phyloP scores from a whole-genome alignment of 2,888 invertebrate genomes.

The Brachynemurus nebulosus region DNA sequence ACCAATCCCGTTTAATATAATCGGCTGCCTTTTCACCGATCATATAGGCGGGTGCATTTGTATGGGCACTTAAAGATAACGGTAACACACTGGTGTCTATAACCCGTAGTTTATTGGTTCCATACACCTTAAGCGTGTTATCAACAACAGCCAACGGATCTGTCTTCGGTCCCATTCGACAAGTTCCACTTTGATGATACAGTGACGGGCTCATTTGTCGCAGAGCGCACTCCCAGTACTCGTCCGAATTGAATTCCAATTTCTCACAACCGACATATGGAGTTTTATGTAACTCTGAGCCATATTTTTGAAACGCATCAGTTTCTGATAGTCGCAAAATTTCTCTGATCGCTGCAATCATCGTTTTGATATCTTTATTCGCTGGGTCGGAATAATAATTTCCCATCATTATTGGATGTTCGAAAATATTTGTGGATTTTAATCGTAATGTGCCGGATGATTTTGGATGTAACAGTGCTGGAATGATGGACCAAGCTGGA shows the following conservation, averaged over 20 bases:
- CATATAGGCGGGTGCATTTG: constrained; percentile 38
- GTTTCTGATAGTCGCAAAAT: constrained; percentile 35
- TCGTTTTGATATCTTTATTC: constrained; percentile 38
- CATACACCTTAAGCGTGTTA: constrained; percentile 36
- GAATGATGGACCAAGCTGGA: constrained; percentile 37
- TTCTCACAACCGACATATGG: constrained; percentile 36
- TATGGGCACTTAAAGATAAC: constrained; percentile 35
- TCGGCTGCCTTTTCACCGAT: constrained; percentile 42
- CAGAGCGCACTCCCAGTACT: constrained; percentile 38
- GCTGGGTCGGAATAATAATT: constrained; percentile 60
- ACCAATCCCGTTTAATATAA: constrained; percentile 36
- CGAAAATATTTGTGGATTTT: constrained; percentile 51
- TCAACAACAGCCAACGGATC: constrained; percentile 43
- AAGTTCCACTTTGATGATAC: constrained; percentile 39
- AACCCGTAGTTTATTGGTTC: constrained; percentile 36
- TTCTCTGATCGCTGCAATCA: constrained; percentile 35
- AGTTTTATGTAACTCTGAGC: constrained; percentile 28
- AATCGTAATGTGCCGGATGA: constrained; percentile 55
- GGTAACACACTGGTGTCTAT: constrained; percentile 43
- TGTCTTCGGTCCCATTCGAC: constrained; percentile 38
- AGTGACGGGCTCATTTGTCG: constrained; percentile 33
- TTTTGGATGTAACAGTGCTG: constrained; percentile 56
- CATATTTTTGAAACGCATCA: constrained; percentile 33
- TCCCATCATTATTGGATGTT: constrained; percentile 57
- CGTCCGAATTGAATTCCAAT: constrained; percentile 31